Evolutionary conservation across 2,797 vertebrate species (phyloP).

Genomic region (Rhinichthys osculus): DNA sequence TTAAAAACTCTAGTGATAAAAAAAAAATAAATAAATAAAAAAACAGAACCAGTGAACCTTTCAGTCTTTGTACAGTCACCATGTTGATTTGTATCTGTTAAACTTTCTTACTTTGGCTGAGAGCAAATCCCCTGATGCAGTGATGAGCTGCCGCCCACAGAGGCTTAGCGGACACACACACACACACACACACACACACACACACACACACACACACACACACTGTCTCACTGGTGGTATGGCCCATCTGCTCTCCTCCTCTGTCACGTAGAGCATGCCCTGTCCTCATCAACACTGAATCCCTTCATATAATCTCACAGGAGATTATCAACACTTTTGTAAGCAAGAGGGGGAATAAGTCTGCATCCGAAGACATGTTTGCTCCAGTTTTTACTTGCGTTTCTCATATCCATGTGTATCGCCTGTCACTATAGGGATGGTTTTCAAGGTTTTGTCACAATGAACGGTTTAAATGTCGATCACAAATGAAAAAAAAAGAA

Average conservation of each 20-base stretch:
- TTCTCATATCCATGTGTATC: not conserved
- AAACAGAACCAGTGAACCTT: not conserved
- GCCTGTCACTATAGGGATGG: not conserved
- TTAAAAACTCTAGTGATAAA: not conserved
- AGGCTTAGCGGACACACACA: slow-evolving; percentile 64
- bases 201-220: not conserved
- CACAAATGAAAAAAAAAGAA: not conserved
- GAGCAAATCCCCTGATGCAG: slow-evolving; percentile 72
- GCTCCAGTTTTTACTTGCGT: not conserved
- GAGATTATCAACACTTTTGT: slow-evolving; percentile 40
- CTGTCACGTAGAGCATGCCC: slow-evolving; percentile 2
- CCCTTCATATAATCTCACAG: slow-evolving; percentile 22
- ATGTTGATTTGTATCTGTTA: slow-evolving; percentile 18
- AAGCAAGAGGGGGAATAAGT: not conserved
- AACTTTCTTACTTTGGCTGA: slow-evolving; percentile 50
- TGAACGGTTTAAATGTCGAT: not conserved
- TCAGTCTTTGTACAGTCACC: not conserved
- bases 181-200: slow-evolving; percentile 7
- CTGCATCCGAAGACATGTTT: not conserved
- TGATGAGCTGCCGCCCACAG: slow-evolving; percentile 67
- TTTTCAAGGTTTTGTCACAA: not conserved
- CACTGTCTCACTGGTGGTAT: slow-evolving; percentile 12
- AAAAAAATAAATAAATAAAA: not conserved
- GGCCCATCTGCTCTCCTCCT: slow-evolving; percentile 40
- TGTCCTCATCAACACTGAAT: slow-evolving; percentile 26